phyloP scores from a whole-genome alignment of 2,797 vertebrate genomes.

The Phoxinus dragarum region DNA sequence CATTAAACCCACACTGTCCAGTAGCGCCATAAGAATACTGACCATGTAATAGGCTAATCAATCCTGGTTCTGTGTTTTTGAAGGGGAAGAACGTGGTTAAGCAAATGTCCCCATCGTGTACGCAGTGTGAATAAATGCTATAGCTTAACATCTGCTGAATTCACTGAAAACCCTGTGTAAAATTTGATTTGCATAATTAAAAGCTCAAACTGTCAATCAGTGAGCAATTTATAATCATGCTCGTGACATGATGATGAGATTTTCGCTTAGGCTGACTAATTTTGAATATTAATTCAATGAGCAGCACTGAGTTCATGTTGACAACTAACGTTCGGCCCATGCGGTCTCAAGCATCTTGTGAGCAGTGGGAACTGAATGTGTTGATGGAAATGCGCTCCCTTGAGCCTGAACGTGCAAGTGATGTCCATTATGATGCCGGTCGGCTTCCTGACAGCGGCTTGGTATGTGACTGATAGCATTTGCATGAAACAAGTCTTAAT shows the following conservation, averaged over 20 bases:
- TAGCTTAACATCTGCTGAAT: constrained; percentile 31
- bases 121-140: not conserved
- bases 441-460: not conserved
- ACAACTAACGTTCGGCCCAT: constrained; percentile 4
- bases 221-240: constrained; percentile 17
- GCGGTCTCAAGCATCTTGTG: not conserved
- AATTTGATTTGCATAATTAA: constrained; percentile 42
- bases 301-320: constrained; percentile 7
- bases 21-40: too few species aligned
- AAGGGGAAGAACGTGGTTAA: not conserved
- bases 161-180: constrained; percentile 13
- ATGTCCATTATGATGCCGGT: constrained; percentile 21
- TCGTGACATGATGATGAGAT: constrained; percentile 32
- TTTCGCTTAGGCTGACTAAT: constrained; percentile 35
- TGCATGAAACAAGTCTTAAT: constrained; percentile 37
- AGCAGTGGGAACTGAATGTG: not conserved
- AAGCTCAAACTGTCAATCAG: constrained; percentile 28
- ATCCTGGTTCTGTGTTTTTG: not conserved
- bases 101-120: not conserved
- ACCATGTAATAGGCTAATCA: not conserved
- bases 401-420: constrained; percentile 28
- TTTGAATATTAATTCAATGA: constrained; percentile 39
- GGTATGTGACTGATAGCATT: constrained; percentile 37
- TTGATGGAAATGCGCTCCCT: constrained; percentile 8
- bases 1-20: not conserved